These are phyloP conservation scores for Sebastolobus alascanus DNA, from an alignment of 2,797 vertebrate species.

Conservation along the genomic window DNA sequence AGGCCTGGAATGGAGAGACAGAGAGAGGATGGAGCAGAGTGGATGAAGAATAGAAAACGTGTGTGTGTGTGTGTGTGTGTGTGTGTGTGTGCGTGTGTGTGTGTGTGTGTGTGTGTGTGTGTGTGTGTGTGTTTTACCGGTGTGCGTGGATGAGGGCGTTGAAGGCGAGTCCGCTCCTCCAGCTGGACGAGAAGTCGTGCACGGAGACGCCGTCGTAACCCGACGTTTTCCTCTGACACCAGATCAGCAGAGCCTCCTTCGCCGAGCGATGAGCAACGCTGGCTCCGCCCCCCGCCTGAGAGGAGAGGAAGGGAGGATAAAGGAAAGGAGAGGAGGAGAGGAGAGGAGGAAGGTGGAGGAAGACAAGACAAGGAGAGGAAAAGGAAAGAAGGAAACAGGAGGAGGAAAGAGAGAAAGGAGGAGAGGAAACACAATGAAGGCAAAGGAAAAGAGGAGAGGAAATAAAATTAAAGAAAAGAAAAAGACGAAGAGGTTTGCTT, in stretches of 20 bases:
- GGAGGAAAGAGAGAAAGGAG: neutral
- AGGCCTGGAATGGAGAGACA: constrained; percentile 79
- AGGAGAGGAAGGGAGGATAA: no score
- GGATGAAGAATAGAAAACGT: neutral
- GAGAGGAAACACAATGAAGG: no score
- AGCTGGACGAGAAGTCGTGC: constrained; percentile 91
- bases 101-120: constrained; percentile 12
- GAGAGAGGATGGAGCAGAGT: neutral
- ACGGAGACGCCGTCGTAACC: constrained; percentile 88
- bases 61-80: constrained; percentile 12
- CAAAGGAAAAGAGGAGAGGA: no score
- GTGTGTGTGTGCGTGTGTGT: neutral
- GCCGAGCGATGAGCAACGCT: constrained; percentile 87
- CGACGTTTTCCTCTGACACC: constrained; percentile 93
- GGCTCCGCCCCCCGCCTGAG: constrained; percentile 85
- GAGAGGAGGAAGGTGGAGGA: no score
- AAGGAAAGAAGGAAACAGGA: no score
- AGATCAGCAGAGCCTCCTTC: constrained; percentile 92
- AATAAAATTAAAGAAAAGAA: no score
- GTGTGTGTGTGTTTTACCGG: constrained; percentile 76
- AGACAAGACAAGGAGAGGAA: no score
- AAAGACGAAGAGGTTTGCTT: neutral
- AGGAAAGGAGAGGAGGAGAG: neutral
- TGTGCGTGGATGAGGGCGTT: constrained; percentile 93
- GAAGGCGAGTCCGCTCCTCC: constrained; percentile 92